Evolutionary conservation across 92 coral and sea anemone genomes (phyloP).

Genomic region (Epizoanthus ramosus): DNA sequence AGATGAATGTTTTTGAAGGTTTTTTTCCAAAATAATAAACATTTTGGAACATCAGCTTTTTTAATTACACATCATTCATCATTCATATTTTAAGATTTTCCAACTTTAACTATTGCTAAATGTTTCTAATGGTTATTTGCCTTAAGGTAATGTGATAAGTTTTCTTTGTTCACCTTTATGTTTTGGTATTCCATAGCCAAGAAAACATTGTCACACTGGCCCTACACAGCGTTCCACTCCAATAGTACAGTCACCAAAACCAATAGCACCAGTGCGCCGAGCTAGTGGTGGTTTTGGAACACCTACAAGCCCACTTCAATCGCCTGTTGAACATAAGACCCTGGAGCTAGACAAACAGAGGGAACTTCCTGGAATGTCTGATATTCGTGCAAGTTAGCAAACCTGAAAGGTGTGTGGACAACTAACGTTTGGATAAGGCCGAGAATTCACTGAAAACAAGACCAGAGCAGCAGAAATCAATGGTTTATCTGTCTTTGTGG

Average conservation of each 20-base stretch:
- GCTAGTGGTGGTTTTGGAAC: slow-evolving; percentile 28
- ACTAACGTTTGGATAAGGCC: not conserved
- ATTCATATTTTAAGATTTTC: too few relatives aligned
- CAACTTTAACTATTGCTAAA: too few relatives aligned
- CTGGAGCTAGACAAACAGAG: not conserved
- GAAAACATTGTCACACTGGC: not conserved
- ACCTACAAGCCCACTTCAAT: slow-evolving; percentile 10
- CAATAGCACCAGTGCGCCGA: not conserved
- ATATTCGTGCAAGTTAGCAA: slow-evolving; percentile 14
- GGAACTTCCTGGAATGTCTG: slow-evolving; percentile 25
- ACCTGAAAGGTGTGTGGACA: not conserved
- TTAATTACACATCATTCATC: too few relatives aligned
- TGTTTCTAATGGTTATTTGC: too few relatives aligned
- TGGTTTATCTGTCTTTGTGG: too few relatives aligned
- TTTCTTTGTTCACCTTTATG: not conserved
- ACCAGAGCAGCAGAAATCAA: too few relatives aligned
- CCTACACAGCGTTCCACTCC: not conserved
- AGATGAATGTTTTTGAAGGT: too few relatives aligned
- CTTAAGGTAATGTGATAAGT: too few relatives aligned
- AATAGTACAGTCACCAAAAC: too few relatives aligned
- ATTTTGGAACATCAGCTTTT: too few relatives aligned
- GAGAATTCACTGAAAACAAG: too few relatives aligned
- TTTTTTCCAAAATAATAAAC: too few relatives aligned
- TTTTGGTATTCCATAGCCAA: slow-evolving; percentile 8
- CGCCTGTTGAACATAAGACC: slow-evolving; percentile 3